Evolutionary conservation across 1,140 invertebrate species (phyloP).

Genomic region (Eurytemora carolleeae): DNA sequence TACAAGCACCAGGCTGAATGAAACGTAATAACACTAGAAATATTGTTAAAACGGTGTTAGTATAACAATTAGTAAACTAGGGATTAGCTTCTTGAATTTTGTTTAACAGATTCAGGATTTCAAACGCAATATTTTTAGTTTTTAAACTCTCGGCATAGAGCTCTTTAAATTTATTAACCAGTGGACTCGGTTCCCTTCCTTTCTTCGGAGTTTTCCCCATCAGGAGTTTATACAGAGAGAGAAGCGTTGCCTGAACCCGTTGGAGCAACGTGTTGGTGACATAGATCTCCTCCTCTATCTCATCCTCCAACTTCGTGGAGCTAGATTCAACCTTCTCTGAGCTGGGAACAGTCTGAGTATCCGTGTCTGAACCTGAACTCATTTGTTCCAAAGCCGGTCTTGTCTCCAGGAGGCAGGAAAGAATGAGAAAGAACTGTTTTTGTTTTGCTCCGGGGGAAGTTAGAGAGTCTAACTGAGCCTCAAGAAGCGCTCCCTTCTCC

Average conservation of each 20-base stretch:
- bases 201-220: neutral
- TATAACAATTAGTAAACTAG: neutral
- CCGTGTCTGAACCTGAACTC: neutral
- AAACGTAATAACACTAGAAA: neutral
- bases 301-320: no score
- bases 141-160: neutral
- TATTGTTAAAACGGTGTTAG: neutral
- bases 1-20: neutral
- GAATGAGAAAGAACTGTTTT: neutral
- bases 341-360: no score
- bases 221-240: neutral
- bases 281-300: neutral
- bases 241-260: neutral
- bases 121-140: neutral
- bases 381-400: neutral
- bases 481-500: neutral
- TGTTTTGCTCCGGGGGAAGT: neutral
- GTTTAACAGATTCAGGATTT: slow-evolving; percentile 16
- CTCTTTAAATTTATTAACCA: neutral
- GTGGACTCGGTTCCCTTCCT: neutral
- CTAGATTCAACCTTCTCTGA: no score
- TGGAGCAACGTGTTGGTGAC: neutral
- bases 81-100: neutral
- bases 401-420: neutral
- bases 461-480: neutral